Evolutionary conservation across 2,797 vertebrate genomes (phyloP).

Genomic region (Acrossocheilus fasciatus): DNA sequence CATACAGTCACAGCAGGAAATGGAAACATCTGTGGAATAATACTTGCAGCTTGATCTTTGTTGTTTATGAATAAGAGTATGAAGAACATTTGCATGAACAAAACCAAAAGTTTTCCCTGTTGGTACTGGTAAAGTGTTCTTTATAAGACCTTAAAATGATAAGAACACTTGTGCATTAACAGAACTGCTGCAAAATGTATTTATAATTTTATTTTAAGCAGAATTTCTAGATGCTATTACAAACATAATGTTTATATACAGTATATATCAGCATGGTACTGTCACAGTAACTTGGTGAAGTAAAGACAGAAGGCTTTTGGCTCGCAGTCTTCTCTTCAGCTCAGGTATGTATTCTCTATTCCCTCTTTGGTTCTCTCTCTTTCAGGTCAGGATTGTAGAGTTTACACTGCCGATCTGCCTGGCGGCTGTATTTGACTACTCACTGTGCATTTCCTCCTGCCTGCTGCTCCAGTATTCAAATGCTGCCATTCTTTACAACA

Average conservation of each 20-base stretch:
- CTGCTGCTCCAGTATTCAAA: constrained; percentile 67
- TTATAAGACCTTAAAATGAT: not conserved
- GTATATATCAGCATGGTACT: not conserved
- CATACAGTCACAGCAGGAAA: constrained; percentile 8
- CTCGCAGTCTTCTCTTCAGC: not conserved
- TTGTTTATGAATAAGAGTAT: not conserved
- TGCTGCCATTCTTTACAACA: constrained; percentile 17
- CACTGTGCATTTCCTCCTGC: constrained; percentile 63
- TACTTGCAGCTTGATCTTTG: not conserved
- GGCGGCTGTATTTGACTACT: constrained; percentile 61
- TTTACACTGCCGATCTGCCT: constrained; percentile 40
- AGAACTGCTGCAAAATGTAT: not conserved
- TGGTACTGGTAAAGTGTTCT: not conserved
- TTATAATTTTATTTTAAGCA: not conserved
- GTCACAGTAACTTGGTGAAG: not conserved
- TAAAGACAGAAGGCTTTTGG: not conserved
- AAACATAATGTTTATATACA: not conserved
- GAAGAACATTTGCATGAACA: not conserved
- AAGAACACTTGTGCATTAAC: not conserved
- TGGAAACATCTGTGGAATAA: constrained; percentile 9
- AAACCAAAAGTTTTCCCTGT: not conserved
- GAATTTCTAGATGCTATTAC: not conserved
- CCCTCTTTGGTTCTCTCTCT: constrained; percentile 3
- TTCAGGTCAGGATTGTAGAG: not conserved
- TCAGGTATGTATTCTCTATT: not conserved